Percentiles rank a stretch among this genome's conserved stretches.
Conservation (phyloP, 2,888 invertebrate genomes). For the Brachylomia viminalis region DNA sequence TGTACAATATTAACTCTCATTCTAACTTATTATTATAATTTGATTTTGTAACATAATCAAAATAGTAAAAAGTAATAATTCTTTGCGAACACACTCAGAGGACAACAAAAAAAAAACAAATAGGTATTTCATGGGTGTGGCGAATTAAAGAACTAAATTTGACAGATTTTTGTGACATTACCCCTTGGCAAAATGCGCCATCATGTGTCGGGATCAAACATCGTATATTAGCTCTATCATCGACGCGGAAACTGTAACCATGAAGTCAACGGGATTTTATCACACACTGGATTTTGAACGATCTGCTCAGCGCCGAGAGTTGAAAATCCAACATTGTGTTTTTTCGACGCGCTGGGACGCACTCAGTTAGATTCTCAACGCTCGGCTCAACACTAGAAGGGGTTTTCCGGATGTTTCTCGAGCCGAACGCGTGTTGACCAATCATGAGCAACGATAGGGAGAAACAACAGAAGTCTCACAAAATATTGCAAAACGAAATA, state of each 20-base stretch:
- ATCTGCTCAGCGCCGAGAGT: too few species aligned
- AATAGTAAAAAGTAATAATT: too few species aligned
- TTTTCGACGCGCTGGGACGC: too few species aligned
- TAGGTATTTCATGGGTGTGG: not conserved
- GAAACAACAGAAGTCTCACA: conserved; percentile 18
- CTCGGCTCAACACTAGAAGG: too few species aligned
- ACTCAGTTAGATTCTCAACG: too few species aligned
- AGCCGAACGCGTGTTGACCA: conserved; percentile 27
- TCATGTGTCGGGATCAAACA: not conserved
- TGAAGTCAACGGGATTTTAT: too few species aligned
- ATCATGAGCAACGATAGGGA: conserved; percentile 6
- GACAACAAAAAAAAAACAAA: not conserved
- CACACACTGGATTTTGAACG: too few species aligned
- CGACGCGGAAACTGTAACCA: too few species aligned
- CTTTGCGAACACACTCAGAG: not conserved
- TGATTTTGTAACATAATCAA: too few species aligned
- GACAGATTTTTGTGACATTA: not conserved
- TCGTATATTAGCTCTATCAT: not conserved
- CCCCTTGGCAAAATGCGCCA: not conserved
- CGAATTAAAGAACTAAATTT: not conserved
- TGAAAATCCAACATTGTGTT: too few species aligned
- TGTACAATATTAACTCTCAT: too few species aligned
- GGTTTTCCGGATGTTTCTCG: conserved; percentile 43
- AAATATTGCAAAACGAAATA: not conserved
- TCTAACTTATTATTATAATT: too few species aligned